Evolutionary conservation across 2,797 vertebrate genomes (phyloP).

Genomic region (Gallirallus australis): DNA sequence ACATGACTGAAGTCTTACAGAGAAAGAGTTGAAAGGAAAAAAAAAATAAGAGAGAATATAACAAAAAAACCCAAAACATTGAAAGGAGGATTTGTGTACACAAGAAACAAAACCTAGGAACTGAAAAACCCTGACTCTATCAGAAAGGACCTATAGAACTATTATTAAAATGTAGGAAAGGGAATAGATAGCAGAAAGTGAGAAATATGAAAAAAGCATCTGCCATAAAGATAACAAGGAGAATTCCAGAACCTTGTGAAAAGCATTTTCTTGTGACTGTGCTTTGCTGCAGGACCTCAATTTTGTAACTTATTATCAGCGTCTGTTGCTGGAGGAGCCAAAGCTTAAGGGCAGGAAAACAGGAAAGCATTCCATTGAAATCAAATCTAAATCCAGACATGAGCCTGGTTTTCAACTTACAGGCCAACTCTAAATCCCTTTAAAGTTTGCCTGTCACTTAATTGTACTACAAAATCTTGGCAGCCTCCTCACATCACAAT

Average conservation of each 20-base stretch:
- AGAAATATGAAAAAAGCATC: background rate
- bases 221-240: background rate
- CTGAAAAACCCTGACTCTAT: background rate
- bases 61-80: background rate
- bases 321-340: background rate
- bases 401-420: conserved; percentile 50
- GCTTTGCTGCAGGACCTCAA: background rate
- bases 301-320: background rate
- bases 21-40: background rate
- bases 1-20: background rate
- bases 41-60: background rate
- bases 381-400: conserved; percentile 49
- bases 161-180: background rate
- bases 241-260: background rate
- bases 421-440: conserved; percentile 40
- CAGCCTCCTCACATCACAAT: conserved; percentile 43
- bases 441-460: conserved; percentile 64
- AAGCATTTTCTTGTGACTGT: background rate
- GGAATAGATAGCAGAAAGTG: background rate
- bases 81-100: background rate
- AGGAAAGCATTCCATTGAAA: conserved; percentile 37
- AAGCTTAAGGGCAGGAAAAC: conserved; percentile 32
- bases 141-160: background rate
- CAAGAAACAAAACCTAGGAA: background rate
- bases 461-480: conserved; percentile 43